These are phyloP conservation scores for Cotesia vestalis DNA, from an alignment of 1,140 invertebrate species.

Conservation along the genomic window DNA sequence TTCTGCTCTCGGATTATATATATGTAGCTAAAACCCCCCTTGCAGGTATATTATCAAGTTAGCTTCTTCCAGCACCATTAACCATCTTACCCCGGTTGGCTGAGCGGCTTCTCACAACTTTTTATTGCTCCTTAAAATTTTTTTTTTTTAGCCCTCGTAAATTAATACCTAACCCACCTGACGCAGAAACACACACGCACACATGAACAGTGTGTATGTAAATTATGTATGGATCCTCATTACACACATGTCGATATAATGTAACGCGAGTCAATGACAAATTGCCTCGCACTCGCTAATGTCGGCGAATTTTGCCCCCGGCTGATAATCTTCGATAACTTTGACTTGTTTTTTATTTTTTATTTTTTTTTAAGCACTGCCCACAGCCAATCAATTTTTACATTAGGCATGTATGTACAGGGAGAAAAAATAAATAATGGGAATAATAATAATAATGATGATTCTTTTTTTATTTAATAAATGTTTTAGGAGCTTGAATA, in stretches of 20 bases:
- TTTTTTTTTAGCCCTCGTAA: constrained; percentile 1
- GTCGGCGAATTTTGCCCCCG: too few relatives aligned
- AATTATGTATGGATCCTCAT: not conserved
- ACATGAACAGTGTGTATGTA: too few relatives aligned
- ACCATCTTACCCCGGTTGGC: constrained; percentile 5
- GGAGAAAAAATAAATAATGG: too few relatives aligned
- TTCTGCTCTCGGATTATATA: not conserved
- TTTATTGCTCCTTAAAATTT: not conserved
- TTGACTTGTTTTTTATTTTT: too few relatives aligned
- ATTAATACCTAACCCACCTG: constrained; percentile 36
- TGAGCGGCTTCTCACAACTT: not conserved
- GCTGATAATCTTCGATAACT: too few relatives aligned
- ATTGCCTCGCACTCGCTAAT: constrained; percentile 13
- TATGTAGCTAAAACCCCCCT: not conserved
- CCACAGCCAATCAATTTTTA: too few relatives aligned
- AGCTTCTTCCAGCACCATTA: constrained; percentile 5
- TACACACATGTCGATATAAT: constrained; percentile 28
- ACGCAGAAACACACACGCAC: not conserved
- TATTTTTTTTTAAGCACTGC: too few relatives aligned
- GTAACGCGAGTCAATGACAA: constrained; percentile 28
- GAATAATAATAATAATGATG: too few relatives aligned
- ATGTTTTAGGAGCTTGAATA: too few relatives aligned
- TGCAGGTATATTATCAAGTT: not conserved
- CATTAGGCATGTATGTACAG: too few relatives aligned
- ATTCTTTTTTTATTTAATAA: too few relatives aligned